These are phyloP conservation scores for Polydrusus tereticollis DNA, from an alignment of 2,888 invertebrate species.

Conservation along the genomic window DNA sequence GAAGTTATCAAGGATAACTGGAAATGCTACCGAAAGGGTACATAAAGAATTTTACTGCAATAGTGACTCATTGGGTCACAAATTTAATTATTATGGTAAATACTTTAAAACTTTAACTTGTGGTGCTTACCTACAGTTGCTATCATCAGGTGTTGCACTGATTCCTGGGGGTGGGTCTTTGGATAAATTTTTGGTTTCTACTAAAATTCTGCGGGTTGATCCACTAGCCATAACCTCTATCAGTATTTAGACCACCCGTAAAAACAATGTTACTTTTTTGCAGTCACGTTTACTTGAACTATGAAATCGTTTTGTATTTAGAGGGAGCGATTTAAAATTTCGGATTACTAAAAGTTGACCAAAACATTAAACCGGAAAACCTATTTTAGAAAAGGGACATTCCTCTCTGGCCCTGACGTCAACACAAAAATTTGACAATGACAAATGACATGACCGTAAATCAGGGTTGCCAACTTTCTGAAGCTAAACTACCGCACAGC, in stretches of 20 bases:
- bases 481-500: too few relatives aligned
- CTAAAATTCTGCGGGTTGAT: constrained; percentile 89
- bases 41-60: too few relatives aligned
- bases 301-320: not conserved
- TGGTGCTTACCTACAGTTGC: constrained; percentile 87
- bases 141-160: constrained; percentile 95
- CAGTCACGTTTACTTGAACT: not conserved
- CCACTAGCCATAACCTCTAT: constrained; percentile 59
- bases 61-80: too few relatives aligned
- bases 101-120: not conserved
- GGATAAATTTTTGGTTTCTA: constrained; percentile 97
- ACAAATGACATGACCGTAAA: too few relatives aligned
- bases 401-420: not conserved
- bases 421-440: constrained; percentile 8
- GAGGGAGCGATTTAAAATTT: not conserved
- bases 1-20: too few relatives aligned
- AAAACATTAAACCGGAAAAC: constrained; percentile 3
- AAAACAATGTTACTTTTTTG: not conserved
- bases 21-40: too few relatives aligned
- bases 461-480: too few relatives aligned
- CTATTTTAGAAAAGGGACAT: not conserved
- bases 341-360: not conserved
- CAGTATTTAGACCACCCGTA: not conserved
- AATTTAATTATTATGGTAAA: not conserved
- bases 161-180: constrained; percentile 99